Evolutionary conservation across 2,797 vertebrate species (phyloP).

Genomic region (Falco cherrug): DNA sequence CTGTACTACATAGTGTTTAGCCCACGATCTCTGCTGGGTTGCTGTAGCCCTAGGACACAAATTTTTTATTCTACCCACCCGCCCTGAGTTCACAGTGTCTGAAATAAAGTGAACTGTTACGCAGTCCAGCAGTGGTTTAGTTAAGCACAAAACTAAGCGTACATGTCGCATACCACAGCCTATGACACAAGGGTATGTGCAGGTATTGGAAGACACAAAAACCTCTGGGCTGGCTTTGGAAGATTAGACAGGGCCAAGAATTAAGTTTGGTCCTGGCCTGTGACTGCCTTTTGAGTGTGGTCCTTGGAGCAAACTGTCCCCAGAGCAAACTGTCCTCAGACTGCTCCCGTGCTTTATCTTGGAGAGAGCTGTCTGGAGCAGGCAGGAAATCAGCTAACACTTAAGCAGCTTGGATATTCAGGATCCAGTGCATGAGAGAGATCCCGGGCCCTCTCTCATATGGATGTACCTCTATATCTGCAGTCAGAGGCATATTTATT

Average conservation of each 20-base stretch:
- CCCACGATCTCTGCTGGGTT: not conserved
- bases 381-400: not conserved
- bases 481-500: not conserved
- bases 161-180: not conserved
- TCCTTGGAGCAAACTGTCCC: not conserved
- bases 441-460: not conserved
- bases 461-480: not conserved
- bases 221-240: not conserved
- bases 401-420: not conserved
- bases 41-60: not conserved
- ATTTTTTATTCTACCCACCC: too few relatives aligned
- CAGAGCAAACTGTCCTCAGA: not conserved
- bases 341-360: not conserved
- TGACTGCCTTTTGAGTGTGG: not conserved
- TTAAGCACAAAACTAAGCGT: not conserved
- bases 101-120: not conserved
- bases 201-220: not conserved
- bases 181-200: not conserved
- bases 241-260: not conserved
- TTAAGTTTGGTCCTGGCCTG: not conserved
- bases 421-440: rapidly evolving
- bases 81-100: not conserved
- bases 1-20: not conserved
- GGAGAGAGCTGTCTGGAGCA: not conserved
- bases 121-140: not conserved